Base-by-base conservation (phyloP, 2,888 invertebrate species). In the Shargacucullia verbasci region DNA sequence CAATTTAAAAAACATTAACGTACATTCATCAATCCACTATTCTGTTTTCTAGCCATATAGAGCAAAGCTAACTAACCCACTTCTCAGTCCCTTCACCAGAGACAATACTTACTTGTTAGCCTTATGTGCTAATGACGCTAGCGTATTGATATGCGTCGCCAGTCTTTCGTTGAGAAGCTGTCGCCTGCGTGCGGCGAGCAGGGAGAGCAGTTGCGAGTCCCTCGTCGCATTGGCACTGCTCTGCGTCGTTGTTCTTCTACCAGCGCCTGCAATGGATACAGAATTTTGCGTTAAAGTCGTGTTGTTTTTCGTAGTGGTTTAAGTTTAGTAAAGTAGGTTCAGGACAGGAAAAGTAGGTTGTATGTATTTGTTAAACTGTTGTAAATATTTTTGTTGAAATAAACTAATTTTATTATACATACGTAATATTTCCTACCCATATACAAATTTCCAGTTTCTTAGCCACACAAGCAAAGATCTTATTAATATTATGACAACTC, bases 151-250 rank as follows among this genome's bases (percentile, higher is more conserved):
- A 76, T 94, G 93, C 39, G 92, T 90, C 15, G 95, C 88, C 69
- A 95, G 89, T 39, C 95, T 89, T 27, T 95, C 95, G 11, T 90
- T 92, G 47, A 95, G 91, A 45, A 95, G 86, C 52, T 96, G 95
- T 37, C 95, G 92, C 46, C 96, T 90, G 27, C 96, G 88, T 0
- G 95, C 95, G 0, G 95, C 95, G 63, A 96, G 88, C 43, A 96
- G 84, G 8, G 95, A 94, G 83, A 95, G 90, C 53, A 95, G 86
- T 67, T 95, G 95, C 39, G 95, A 94, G 70, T 95, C 95, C 31
- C 96, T 89, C 5, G 95, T 94, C 25, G 88, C 84, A 53, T 92
- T 93, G 2, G 82, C 74, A 71, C 85, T 89, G 73, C 86, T 87
- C 61, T 86, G 87, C 1, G 89, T 86, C n/a, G 90, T 86, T 12